Evolutionary conservation across 1,140 invertebrate species (phyloP), one percentile per base, ranked within the genome.

Genomic region (Lepidurus apus): DNA sequence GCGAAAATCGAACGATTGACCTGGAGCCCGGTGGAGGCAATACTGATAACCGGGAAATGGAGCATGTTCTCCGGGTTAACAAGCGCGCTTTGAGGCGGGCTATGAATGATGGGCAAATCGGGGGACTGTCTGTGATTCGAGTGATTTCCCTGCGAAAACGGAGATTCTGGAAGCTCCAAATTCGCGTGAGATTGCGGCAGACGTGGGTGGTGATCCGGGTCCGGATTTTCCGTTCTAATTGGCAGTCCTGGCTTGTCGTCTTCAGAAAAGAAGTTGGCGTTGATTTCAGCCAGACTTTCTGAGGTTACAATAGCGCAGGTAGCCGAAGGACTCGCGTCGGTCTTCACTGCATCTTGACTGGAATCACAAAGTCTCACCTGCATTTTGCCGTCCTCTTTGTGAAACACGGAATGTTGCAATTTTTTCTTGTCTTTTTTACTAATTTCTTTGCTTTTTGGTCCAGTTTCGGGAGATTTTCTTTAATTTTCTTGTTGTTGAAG

Each of bases 341-440:
- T 65, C 53, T 65, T 65, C 13, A 21, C 53, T 13, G 53, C 53
- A 21, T 65, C 53, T 65, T 65, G 53, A 65, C 53, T 65, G 53
- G 53, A 65, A 65, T 65, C 53, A 21, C 53, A 65, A 65, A 65
- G 17, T 13, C 53, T 13, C 7, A 65, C 53, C 53, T 65, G 53
- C 53, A 65, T 65, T 13, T 13, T 65, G 7, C 17, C 17, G 7
- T 17, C 53, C 13, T 65, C n/a, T 13, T 13, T 2, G 47, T 26
- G 3, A 34, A 34, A 0, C 34, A 34, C 34, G 4, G 4, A 34
- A 34, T 4, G 2, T 34, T 34, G 0, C 34, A 34, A 34, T 2
- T 34, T 4, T 26, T 34, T 34, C 34, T 34, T 34, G 34, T 34
- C 34, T 34, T 34, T 34, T 34, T 34, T 34, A 0, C 3, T 34